Percentiles rank a stretch among this genome's conserved stretches.
These are phyloP conservation scores for Gavia stellata DNA, from an alignment of 2,113 vertebrate genomes.

Conservation along the genomic window DNA sequence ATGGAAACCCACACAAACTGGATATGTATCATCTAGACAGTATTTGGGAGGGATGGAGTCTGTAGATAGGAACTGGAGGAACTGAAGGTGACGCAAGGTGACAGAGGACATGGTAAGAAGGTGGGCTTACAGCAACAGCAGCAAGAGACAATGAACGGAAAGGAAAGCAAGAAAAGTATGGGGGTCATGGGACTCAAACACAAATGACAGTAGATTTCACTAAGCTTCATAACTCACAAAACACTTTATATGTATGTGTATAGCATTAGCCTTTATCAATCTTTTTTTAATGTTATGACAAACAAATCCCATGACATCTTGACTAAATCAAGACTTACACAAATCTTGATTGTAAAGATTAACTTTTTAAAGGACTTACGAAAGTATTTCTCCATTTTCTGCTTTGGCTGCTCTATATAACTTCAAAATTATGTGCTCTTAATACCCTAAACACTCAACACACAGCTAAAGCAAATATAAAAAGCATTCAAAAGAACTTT, in stretches of 20 bases:
- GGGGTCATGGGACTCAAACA: background rate
- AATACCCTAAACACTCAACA: background rate
- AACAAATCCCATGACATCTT: background rate
- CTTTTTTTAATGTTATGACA: background rate
- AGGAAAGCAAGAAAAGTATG: background rate
- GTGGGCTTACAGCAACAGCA: background rate
- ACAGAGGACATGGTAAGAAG: background rate
- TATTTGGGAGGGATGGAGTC: background rate
- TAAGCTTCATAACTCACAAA: background rate
- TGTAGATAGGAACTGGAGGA: background rate
- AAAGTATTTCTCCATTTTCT: background rate
- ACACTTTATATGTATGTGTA: background rate
- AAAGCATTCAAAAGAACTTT: background rate
- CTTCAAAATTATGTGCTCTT: background rate
- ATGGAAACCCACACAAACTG: background rate
- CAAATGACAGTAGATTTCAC: background rate
- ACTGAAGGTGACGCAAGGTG: background rate
- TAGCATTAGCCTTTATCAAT: background rate
- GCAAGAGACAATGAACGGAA: background rate
- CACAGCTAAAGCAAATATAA: background rate
- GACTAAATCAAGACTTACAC: background rate
- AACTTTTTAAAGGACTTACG: background rate
- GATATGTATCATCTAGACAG: fast-evolving
- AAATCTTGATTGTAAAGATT: background rate
- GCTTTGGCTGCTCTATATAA: background rate